phyloP scores from a whole-genome alignment of 2,113 vertebrate genomes.

The Pteruthius melanotis region DNA sequence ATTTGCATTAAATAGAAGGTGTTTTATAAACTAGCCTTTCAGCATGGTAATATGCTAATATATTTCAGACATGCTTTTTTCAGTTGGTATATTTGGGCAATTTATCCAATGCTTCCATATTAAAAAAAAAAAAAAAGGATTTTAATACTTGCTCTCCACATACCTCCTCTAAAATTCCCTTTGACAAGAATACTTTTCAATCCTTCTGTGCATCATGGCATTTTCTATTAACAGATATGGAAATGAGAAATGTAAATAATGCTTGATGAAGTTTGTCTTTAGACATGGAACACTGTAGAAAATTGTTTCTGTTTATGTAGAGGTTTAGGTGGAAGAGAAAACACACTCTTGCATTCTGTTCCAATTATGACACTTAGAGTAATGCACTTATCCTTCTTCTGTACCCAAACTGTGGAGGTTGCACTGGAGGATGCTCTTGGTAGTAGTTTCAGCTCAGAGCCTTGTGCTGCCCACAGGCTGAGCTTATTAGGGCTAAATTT shows the following conservation, averaged over 20 bases:
- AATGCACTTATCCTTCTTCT: neutral
- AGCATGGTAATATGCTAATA: neutral
- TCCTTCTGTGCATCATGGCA: neutral
- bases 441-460: neutral
- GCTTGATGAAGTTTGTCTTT: neutral
- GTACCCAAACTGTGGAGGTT: neutral
- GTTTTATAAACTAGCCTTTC: neutral
- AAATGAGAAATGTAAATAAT: neutral
- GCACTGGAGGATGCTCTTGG: neutral
- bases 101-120: neutral
- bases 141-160: neutral
- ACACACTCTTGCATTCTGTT: neutral
- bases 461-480: neutral
- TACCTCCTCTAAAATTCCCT: neutral
- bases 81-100: neutral
- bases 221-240: neutral
- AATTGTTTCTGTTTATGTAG: neutral
- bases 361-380: neutral
- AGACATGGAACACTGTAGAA: neutral
- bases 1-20: neutral
- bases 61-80: neutral
- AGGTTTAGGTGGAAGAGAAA: neutral
- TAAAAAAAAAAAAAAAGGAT: neutral
- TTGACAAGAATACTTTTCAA: neutral
- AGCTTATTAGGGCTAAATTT: neutral